phyloP scores from a whole-genome alignment of 1,140 invertebrate genomes.

The Ectropis grisescens region DNA sequence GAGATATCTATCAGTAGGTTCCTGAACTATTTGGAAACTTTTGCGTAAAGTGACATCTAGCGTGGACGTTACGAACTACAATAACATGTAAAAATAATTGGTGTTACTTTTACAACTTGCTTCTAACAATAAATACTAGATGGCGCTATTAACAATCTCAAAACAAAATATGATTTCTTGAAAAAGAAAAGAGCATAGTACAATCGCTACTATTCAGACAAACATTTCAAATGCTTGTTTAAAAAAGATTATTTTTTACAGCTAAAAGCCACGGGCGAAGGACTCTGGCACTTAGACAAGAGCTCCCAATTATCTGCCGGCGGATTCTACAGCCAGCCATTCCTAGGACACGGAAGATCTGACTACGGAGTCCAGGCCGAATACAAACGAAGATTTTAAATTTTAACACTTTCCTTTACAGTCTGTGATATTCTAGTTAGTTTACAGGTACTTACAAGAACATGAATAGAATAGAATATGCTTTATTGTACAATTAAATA shows the following conservation, averaged over 20 bases:
- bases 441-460: too few species aligned
- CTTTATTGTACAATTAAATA: too few species aligned
- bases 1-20: not conserved
- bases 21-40: not conserved
- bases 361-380: conserved; percentile 8
- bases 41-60: too few species aligned
- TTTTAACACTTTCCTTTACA: too few species aligned
- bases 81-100: too few species aligned
- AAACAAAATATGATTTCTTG: not conserved
- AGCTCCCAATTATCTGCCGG: conserved; percentile 24
- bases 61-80: too few species aligned
- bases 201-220: not conserved
- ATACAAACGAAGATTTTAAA: not conserved
- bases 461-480: too few species aligned
- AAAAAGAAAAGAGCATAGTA: too few species aligned
- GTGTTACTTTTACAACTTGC: too few species aligned
- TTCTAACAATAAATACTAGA: not conserved
- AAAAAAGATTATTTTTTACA: too few species aligned
- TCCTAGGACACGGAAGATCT: conserved; percentile 19
- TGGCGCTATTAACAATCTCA: not conserved
- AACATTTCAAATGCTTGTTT: not conserved
- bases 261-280: conserved; percentile 18
- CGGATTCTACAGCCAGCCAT: conserved; percentile 12
- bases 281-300: conserved; percentile 28
- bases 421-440: too few species aligned